Base-by-base conservation (phyloP, 1,140 invertebrate genomes). In the Achatina immaculata region DNA sequence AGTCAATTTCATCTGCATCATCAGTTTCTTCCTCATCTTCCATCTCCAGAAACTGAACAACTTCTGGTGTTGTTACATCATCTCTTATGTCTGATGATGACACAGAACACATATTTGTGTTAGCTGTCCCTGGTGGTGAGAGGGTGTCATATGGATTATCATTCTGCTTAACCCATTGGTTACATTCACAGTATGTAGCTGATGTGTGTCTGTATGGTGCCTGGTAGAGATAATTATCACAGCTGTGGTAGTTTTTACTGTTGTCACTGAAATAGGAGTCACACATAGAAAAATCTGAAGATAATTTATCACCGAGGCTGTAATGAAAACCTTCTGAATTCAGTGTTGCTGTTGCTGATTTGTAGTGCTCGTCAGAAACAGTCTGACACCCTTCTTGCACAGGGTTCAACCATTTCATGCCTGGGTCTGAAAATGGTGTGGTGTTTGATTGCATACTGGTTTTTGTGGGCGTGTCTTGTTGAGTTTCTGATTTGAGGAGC, bases 21-120 rank as follows among this genome's bases (percentile, higher is more conserved):
- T 80, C 78, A n/a, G 78, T 80, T 72, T 71, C 78, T 34, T 80
- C 78, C 6, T 72, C 68, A n/a, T 80, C 78, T 55, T 66, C 28
- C 6, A 51, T 51, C 24, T 45, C 21, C 21, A 51, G 14, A 40
- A n/a, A 16, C 31, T 78, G 76, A 69, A 21, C 58, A 28, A 69
- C 19, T 38, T 78, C 76, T 68, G 76, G 76, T n/a, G n/a, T 65
- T 38, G 14, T 36, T 34, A n/a, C 42, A 43, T 40, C 42, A 40
- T 43, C 51, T 62, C 31, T 74, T 0, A 31, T 45, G 34, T 42
- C 68, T 40, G 68, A 4, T 40, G 68, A 45, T 71, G 68, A 45
- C 38, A 45, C 68, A 24, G 42, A 42, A 40, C 68, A 71, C 16
- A 2, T 42, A 42, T 71, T 31, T 24, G 24, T 38, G 6, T 71